Conservation (phyloP, 2,113 vertebrate species). For the Pelecanus crispus region DNA sequence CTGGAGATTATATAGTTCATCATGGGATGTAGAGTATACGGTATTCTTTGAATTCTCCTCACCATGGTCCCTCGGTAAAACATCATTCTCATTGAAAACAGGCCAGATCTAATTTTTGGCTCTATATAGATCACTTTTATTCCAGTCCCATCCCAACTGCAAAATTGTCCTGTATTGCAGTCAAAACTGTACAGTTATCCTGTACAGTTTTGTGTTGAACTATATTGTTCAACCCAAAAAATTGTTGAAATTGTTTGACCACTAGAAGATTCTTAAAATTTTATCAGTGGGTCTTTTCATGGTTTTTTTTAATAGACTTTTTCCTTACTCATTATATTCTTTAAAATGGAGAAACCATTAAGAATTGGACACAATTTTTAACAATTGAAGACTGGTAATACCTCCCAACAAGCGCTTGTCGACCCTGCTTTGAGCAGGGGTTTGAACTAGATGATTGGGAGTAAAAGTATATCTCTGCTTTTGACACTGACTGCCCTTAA, state of each 20-base stretch:
- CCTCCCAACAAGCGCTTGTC: not conserved
- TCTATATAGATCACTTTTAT: not conserved
- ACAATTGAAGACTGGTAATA: not conserved
- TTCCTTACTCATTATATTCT: not conserved
- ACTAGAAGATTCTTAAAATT: not conserved
- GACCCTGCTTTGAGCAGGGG: not conserved
- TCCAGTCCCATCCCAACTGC: not conserved
- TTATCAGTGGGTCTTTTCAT: not conserved
- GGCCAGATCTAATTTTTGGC: not conserved
- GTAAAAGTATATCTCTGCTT: not conserved
- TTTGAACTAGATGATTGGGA: not conserved
- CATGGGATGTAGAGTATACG: not conserved
- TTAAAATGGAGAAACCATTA: not conserved
- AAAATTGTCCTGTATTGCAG: not conserved
- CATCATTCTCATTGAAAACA: not conserved
- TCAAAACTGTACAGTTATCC: not conserved
- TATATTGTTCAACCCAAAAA: not conserved
- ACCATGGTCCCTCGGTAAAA: not conserved
- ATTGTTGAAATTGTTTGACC: not conserved
- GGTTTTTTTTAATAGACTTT: not conserved
- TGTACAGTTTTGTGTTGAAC: not conserved
- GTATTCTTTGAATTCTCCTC: not conserved
- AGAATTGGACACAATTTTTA: not conserved
- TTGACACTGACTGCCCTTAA: not conserved
- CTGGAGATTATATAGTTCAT: not conserved